Evolutionary conservation across 2,888 invertebrate species (phyloP).

Genomic region (Tipula vernalis): DNA sequence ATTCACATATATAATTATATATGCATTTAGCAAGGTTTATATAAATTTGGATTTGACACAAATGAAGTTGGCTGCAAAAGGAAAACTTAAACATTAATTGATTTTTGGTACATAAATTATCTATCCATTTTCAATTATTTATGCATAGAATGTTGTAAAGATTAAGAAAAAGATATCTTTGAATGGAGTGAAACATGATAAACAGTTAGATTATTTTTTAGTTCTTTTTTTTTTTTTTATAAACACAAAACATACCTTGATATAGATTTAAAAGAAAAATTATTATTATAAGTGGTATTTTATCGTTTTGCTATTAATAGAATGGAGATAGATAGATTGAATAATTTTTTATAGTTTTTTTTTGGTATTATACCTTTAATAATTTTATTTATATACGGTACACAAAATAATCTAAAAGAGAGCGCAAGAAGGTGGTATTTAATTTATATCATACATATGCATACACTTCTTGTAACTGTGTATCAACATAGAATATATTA

Average conservation of each 20-base stretch:
- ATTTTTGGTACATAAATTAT: neutral
- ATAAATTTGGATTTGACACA: neutral
- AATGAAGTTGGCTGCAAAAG: neutral
- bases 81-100: neutral
- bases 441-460: constrained; percentile 4
- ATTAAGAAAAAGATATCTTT: neutral
- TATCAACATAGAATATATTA: neutral
- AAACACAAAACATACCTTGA: neutral
- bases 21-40: neutral
- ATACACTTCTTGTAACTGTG: neutral
- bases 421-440: neutral
- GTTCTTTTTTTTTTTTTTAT: neutral
- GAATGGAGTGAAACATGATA: neutral
- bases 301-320: neutral
- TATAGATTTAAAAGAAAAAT: neutral
- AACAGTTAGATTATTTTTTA: neutral
- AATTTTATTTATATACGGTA: neutral
- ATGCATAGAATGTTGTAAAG: neutral
- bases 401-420: neutral
- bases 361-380: neutral
- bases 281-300: constrained; percentile 4
- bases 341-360: neutral
- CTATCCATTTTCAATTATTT: neutral
- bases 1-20: neutral
- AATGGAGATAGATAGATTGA: neutral